These are phyloP conservation scores for Peribatodes rhomboidaria DNA, from an alignment of 2,888 invertebrate species.

Conservation along the genomic window DNA sequence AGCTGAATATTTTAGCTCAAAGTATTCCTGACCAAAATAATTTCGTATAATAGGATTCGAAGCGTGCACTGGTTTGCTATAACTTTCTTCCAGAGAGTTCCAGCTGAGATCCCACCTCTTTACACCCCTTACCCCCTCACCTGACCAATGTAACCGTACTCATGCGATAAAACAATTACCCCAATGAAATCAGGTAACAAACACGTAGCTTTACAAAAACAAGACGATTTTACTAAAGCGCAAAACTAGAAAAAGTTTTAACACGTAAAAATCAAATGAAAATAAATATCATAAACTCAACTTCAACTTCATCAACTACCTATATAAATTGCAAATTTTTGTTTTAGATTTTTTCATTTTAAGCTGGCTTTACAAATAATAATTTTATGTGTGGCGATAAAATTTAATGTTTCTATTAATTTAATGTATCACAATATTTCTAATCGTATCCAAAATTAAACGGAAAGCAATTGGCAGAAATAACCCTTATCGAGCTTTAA, in stretches of 20 bases:
- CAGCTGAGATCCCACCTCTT: slow-evolving; percentile 62
- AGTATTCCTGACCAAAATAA: slow-evolving; percentile 82
- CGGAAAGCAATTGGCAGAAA: too few species aligned
- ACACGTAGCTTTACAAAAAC: slow-evolving; percentile 52
- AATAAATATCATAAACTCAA: background rate
- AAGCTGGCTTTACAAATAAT: background rate
- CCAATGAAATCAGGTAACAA: slow-evolving; percentile 71
- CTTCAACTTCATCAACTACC: background rate
- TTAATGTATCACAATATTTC: background rate
- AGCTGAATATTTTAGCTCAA: slow-evolving; percentile 69
- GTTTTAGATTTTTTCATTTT: background rate
- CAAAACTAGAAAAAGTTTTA: slow-evolving; percentile 21
- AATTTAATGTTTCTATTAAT: background rate
- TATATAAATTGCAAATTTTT: background rate
- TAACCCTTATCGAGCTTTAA: too few species aligned
- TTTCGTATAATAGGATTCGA: slow-evolving; percentile 77
- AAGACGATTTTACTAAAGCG: slow-evolving; percentile 27
- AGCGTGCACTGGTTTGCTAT: slow-evolving; percentile 76
- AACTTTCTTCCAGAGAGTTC: slow-evolving; percentile 73
- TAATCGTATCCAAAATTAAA: too few species aligned
- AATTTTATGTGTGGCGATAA: background rate
- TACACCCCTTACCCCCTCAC: slow-evolving; percentile 47
- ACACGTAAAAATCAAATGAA: background rate
- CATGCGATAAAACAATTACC: slow-evolving; percentile 87
- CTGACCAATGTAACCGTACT: slow-evolving; percentile 70